Base-by-base conservation (phyloP, 1,140 invertebrate species). In the Panonychus citri region DNA sequence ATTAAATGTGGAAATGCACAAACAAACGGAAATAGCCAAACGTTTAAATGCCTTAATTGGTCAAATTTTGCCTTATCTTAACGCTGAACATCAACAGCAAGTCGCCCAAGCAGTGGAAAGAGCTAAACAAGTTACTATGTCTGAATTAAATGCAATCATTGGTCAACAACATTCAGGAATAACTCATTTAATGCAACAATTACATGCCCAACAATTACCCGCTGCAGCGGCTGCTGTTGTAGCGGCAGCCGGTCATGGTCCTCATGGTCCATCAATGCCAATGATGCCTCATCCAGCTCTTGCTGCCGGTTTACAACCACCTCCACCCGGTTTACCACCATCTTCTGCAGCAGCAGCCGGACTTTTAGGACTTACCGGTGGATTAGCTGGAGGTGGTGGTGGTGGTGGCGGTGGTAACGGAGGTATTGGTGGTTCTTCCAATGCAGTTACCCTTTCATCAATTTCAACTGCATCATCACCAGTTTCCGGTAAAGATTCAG, bases 1-100 rank as follows among this genome's bases (percentile, higher is more conserved):
- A 62, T 78, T 97, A 68, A 96, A 96, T 73, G 89, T 96, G 65
- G 94, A 98, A 78, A 94, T 97, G 88, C 90, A 95, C 74, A 97
- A 97, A 80, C 94, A 95, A 87, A 93, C 87, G 72, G 93, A 98
- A 77, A 95, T 96, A 67, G 86, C 85, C 37, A 97, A 97, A 74
- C 78, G 93, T 72, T 76, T 96, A 68, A 94, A 89, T 72, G 86
- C 86, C 60, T 91, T 96, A 66, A 90, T 94, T 68, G 85, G 82
- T 60, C 91, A 97, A 74, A 84, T 96, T 64, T 77, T 96, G 70
- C 90, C 91, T 62, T 94, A 90, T 73, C 77, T 97, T 64, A 87
- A 87, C 58, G 88, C 93, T 76, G 91, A 95, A 75, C 93, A 97
- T 71, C 91, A 97, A 69, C 86, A 91, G 73, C 89, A 95, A 74